A percentile compares a stretch with the other conserved stretches of the same genome.
These are phyloP conservation scores for Psephotus haematonotus DNA, from an alignment of 2,113 vertebrate species.

Conservation along the genomic window DNA sequence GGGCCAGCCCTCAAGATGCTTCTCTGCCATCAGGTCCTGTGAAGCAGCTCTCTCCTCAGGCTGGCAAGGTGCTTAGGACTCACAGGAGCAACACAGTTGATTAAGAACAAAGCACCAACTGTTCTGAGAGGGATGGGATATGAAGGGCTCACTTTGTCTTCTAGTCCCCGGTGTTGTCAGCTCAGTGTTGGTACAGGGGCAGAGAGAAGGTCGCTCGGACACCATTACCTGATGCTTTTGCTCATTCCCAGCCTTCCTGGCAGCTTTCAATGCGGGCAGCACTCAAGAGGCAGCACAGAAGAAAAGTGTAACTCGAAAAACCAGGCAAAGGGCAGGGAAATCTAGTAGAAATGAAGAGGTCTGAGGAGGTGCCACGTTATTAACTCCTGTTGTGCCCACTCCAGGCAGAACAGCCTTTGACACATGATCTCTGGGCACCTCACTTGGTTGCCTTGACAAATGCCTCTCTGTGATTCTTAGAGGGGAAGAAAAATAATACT, in stretches of 20 bases:
- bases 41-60: background rate
- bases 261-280: background rate
- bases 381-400: background rate
- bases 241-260: background rate
- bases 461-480: background rate
- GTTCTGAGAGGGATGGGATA: background rate
- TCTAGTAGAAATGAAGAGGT: background rate
- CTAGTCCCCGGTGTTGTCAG: background rate
- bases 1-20: background rate
- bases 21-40: background rate
- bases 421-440: background rate
- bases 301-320: background rate
- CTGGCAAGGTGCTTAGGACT: background rate
- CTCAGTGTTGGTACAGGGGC: background rate
- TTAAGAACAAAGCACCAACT: background rate
- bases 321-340: background rate
- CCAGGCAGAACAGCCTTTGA: background rate
- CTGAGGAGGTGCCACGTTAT: background rate
- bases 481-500: background rate
- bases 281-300: background rate
- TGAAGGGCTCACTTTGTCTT: background rate
- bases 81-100: background rate
- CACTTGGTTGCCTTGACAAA: conserved; percentile 33
- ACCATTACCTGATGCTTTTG: background rate
- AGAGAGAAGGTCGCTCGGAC: background rate